Base-by-base conservation (phyloP, 2,797 vertebrate genomes). In the Trachops cirrhosus region DNA sequence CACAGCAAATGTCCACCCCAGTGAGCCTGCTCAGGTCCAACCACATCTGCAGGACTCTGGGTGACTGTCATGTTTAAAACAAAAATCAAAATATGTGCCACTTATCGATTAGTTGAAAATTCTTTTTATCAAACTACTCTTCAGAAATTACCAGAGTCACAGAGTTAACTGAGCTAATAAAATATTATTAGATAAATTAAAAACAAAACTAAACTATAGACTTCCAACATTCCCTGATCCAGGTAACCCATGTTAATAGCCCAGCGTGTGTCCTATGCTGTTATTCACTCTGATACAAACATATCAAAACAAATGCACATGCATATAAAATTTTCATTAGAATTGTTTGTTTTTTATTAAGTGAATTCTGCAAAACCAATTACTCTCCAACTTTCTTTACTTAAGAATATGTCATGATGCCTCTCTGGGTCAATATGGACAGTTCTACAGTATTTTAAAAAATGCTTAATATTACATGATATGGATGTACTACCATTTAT, bases 111-210 rank as follows among this genome's bases (percentile, higher is more conserved):
- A 39, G 71, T 18, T 50, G 57, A 92, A 96, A 93, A 82, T 29
- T 79, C 9, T 93, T 93, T 83, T 84, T 57, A 44, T 83, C 78
- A 94, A 86, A 74, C 75, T 86, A 54, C 18, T 92, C n/a, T 74
- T 86, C 32, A 95, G 74, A 93, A 91, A 87, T 95, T 24, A 86
- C 11, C 18, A 39, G 21, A 41, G 12, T 77, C 52, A 89, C 26
- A 77, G 84, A 26, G 52, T 89, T 83, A 95, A 70, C 48, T 74
- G 24, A 71, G 48, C 22, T 70, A 70, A 54, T 50, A 15, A 90
- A 93, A 48, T 34, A 91, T 68, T 91, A 37, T 44, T n/a, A 85
- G 21, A 1, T 67, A n/a, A 62, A 71, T 59, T 14, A 24, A 86
- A 87, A 71, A 41, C 11, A 15, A n/a, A n/a, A n/a, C 14, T 32